Conservation (phyloP, 35 echinoderm and acorn worm species). For the Heliocidaris tuberculata region DNA sequence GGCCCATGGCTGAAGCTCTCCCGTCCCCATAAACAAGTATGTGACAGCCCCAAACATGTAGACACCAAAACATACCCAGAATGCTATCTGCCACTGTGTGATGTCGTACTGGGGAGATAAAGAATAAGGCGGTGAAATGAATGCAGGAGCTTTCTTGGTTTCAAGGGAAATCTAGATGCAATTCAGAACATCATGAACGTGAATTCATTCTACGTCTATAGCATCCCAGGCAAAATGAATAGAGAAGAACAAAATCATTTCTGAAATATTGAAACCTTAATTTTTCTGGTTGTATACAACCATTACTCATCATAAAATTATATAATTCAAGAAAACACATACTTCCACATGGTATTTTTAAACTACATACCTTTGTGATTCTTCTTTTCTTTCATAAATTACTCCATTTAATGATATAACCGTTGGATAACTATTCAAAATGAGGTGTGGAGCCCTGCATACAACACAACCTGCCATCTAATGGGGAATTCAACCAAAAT, state of each 20-base stretch:
- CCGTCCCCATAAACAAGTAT: conserved; percentile 54
- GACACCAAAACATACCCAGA: conserved; percentile 67
- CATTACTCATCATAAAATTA: no score
- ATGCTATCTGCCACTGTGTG: conserved; percentile 67
- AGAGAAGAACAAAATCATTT: no score
- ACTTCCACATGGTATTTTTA: no score
- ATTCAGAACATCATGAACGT: not conserved
- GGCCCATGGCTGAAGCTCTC: conserved; percentile 73
- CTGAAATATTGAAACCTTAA: no score
- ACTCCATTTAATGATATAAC: no score
- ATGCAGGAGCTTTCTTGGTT: not conserved
- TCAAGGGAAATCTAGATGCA: not conserved
- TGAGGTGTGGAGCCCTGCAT: no score
- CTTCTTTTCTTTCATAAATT: not conserved
- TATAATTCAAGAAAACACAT: no score
- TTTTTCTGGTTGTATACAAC: no score
- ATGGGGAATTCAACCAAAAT: no score
- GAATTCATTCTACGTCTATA: not conserved
- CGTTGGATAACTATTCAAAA: no score
- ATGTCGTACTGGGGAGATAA: conserved; percentile 57
- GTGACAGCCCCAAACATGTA: conserved; percentile 67
- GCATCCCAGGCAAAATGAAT: not conserved
- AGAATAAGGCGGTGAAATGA: not conserved
- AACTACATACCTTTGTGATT: no score
- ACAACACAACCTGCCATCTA: no score